Conservation (phyloP, 1,140 invertebrate species). For the Colletes latitarsis region DNA sequence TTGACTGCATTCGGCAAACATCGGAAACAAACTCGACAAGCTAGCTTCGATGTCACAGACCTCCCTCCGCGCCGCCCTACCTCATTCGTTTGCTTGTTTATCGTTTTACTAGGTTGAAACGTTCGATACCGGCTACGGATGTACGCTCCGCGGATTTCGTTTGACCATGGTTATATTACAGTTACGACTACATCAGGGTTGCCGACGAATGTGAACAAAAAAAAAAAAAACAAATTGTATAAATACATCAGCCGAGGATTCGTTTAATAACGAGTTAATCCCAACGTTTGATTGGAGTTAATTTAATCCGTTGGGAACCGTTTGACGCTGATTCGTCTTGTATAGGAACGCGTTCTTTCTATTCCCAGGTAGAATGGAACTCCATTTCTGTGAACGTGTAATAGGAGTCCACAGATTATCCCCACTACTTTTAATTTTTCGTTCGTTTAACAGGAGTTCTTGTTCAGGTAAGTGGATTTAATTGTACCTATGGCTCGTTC, state of each 20-base stretch:
- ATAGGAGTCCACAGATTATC: too few relatives aligned
- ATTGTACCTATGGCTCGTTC: too few relatives aligned
- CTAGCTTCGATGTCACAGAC: conserved; percentile 65
- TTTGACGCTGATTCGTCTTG: background rate
- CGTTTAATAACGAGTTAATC: background rate
- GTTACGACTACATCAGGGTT: background rate
- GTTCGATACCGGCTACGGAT: conserved; percentile 46
- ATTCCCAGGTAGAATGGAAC: background rate
- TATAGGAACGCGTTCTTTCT: background rate
- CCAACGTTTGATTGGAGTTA: background rate
- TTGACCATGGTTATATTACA: conserved; percentile 13
- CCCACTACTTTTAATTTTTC: too few relatives aligned
- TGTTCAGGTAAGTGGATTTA: too few relatives aligned
- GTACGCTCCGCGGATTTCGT: conserved; percentile 22
- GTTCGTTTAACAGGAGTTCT: too few relatives aligned
- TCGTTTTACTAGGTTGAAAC: conserved; percentile 53
- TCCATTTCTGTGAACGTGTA: too few relatives aligned
- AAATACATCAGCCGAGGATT: background rate
- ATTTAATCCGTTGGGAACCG: conserved; percentile 3
- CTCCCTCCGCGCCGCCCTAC: conserved; percentile 13
- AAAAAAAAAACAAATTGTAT: background rate
- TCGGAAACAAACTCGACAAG: conserved; percentile 72
- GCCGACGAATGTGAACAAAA: too few relatives aligned
- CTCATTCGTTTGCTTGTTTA: conserved; percentile 30
- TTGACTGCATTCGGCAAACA: conserved; percentile 78